A percentile compares a stretch with the other conserved stretches of the same genome.
These are phyloP conservation scores for Lepidochrysops patricia DNA, from an alignment of 2,888 invertebrate genomes.

Conservation along the genomic window DNA sequence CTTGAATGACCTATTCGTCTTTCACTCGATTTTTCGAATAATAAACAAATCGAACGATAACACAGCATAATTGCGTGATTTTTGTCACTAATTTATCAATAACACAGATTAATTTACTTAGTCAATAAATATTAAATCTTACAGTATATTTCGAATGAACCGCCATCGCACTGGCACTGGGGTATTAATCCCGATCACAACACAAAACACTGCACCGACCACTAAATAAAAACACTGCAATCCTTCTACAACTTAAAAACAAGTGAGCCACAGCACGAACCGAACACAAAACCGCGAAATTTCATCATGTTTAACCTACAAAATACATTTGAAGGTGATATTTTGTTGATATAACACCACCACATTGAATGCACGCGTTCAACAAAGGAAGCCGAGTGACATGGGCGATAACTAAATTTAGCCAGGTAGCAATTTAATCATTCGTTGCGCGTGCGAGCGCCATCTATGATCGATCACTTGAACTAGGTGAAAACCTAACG, in stretches of 20 bases:
- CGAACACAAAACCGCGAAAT: conserved; percentile 63
- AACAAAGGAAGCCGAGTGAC: conserved; percentile 30
- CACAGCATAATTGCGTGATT: neutral
- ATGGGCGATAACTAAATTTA: conserved; percentile 35
- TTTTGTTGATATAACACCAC: conserved; percentile 68
- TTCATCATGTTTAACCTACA: conserved; percentile 72
- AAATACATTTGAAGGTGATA: conserved; percentile 74
- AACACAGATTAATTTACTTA: neutral
- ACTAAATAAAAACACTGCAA: conserved; percentile 30
- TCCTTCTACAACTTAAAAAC: conserved; percentile 26
- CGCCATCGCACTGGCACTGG: conserved; percentile 22
- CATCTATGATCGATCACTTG: conserved; percentile 39
- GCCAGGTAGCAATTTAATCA: conserved; percentile 41
- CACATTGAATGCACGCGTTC: conserved; percentile 27
- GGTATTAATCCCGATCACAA: conserved; percentile 18
- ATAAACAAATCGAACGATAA: neutral
- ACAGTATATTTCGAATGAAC: conserved; percentile 26
- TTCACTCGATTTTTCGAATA: conserved; percentile 10
- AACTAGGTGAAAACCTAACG: conserved; percentile 15
- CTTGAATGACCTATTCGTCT: conserved; percentile 66
- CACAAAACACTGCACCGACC: conserved; percentile 33
- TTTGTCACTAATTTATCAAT: neutral
- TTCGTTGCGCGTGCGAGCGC: conserved; percentile 39
- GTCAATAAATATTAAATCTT: neutral
- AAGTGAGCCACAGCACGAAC: conserved; percentile 42